Conservation (phyloP, 2,888 invertebrate species). For the Ypsolopha sequella region DNA sequence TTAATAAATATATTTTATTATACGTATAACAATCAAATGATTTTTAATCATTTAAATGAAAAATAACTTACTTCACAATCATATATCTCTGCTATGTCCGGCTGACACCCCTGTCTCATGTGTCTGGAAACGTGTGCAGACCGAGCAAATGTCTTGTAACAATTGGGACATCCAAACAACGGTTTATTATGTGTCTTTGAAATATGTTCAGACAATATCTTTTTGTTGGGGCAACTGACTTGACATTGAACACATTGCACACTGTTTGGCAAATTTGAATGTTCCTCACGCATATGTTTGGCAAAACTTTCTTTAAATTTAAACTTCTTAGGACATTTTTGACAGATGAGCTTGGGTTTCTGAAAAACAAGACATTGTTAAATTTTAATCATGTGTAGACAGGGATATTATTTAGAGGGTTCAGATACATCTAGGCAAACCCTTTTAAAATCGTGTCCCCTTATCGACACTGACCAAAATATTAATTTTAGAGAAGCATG, state of each 20-base stretch:
- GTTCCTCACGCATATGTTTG: slow-evolving; percentile 77
- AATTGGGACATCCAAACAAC: slow-evolving; percentile 74
- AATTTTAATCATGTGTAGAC: too few species aligned
- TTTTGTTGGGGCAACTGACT: slow-evolving; percentile 74
- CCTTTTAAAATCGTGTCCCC: too few species aligned
- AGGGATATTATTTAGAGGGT: too few species aligned
- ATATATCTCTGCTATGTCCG: slow-evolving; percentile 16
- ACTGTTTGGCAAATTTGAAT: slow-evolving; percentile 71
- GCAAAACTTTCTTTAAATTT: slow-evolving; percentile 75
- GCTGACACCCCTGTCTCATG: slow-evolving; percentile 73
- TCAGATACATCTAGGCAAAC: too few species aligned
- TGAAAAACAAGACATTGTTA: neutral
- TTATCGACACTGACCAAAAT: too few species aligned
- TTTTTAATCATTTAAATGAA: slow-evolving; percentile 2
- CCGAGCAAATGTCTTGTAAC: slow-evolving; percentile 79
- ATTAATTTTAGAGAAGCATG: too few species aligned
- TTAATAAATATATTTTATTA: too few species aligned
- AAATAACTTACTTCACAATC: slow-evolving; percentile 43
- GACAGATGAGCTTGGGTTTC: slow-evolving; percentile 27
- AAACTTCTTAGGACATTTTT: slow-evolving; percentile 80
- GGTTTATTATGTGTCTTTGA: slow-evolving; percentile 69
- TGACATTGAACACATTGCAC: slow-evolving; percentile 76
- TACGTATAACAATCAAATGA: too few species aligned
- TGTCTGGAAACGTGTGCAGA: slow-evolving; percentile 82
- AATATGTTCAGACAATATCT: slow-evolving; percentile 75